Base-by-base conservation (phyloP, 2,113 vertebrate species). In the Burhinus oedicnemus region DNA sequence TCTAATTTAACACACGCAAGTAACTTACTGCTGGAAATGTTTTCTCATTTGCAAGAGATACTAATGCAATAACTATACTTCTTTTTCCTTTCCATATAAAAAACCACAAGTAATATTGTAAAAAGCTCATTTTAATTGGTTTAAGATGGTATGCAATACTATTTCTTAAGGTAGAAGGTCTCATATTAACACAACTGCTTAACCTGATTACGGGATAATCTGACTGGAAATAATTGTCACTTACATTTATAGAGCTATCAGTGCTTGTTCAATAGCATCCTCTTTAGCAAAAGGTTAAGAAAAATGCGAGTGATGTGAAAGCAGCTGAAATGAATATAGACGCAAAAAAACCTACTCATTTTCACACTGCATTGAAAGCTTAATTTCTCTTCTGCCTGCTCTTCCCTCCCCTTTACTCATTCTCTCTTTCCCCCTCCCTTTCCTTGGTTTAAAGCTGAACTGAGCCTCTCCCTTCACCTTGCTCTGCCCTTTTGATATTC, bases 401-500 rank as follows among this genome's bases (percentile, higher is more conserved):
- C 58, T 49, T 22, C 58, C 89, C 93, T 93, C 87, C 95, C 78
- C 66, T 93, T 69, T 79, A 89, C 92, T 83, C 65, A 58, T 68
- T 80, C 51, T 71, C 66, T 83, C 69, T 75, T 96, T 19, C 89
- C 51, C 92, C 88, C 84, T 88, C 93, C 81, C 26, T 38, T 95
- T 87, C 62, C 72, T 70, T 87, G 72, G 61, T 94, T 97, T 97
- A 96, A 95, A 97, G 93, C 94, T 97, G 91, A 92, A 96, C 93
- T 97, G 93, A 98, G 88, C 80, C 86, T 96, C 80, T 79, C 91
- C 97, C 97, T 98, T 98, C 97, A 98, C 97, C 98, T 98, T 98
- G 96, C 86, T 97, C 92, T 98, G 97, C 97, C 98, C 98, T 98
- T 98, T 98, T 86, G 77, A 95, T 96, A 98, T 91, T 97, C 95